Base-by-base conservation (phyloP, 2,888 invertebrate genomes). In the Epinotia bilunana region DNA sequence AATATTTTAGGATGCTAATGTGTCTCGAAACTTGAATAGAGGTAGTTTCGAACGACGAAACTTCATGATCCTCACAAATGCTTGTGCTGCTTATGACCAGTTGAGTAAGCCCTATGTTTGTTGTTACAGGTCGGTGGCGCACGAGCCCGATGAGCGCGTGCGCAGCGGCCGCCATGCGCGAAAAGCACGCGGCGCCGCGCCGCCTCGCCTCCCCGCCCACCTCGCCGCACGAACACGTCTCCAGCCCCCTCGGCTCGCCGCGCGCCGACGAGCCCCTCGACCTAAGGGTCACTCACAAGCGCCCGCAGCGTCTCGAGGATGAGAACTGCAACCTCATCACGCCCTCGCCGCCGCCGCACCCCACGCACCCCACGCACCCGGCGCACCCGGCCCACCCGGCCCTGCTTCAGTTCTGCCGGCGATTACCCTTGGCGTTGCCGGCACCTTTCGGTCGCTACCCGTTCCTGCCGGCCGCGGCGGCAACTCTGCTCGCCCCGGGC, bases 141-240 rank as follows among this genome's bases (percentile, higher is more conserved):
- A 89, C 93, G 93, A 93, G 94, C 93, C 95, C 94, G 95, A 96
- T 96, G 96, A 96, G 96, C 95, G 95, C 95, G 95, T 96, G 96
- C 95, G 96, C 96, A 93, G 95, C 95, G 91, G 95, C 95, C 94
- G 95, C 92, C 91, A 94, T 95, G 95, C 97, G 98, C 95, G 98
- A 98, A 95, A 98, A 98, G 95, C 97, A 98, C 95, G 97, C 97
- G 91, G 97, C 97, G 89, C 98, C 98, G 90, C 96, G 97, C 93
- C 98, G 98, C 95, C 97, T 97, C 96, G 95, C 89, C 93, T 95
- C 87, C 85, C 94, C 88, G 80, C 91, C 89, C 80, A 82, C 95
- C 88, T 93, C 93, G 72, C 92, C 92, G 63, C 88, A 82, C 77
- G 90, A 91, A 76, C 88, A 82, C 78, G 83, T 95, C 94, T 80